A percentile compares a stretch with the other conserved stretches of the same genome.
Evolutionary conservation across 2,113 vertebrate genomes (phyloP).

Genomic region (Zosterops lateralis): DNA sequence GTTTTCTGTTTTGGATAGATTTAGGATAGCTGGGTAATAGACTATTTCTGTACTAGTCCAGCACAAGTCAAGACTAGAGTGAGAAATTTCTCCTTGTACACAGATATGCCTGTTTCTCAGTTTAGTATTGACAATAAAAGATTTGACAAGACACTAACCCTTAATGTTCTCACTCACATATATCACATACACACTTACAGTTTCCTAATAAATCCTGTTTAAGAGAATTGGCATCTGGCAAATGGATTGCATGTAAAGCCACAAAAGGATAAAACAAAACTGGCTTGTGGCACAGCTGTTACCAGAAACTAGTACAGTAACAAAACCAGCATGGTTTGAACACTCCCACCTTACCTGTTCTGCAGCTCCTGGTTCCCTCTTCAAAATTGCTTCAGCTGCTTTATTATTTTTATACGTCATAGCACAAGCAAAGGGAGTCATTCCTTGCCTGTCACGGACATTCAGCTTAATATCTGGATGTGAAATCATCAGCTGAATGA

Average conservation of each 20-base stretch:
- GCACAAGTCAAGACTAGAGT: not conserved
- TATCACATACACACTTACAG: not conserved
- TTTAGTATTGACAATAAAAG: not conserved
- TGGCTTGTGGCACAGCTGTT: not conserved
- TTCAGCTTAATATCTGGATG: constrained; percentile 92
- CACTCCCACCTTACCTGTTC: constrained; percentile 82
- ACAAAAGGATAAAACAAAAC: not conserved
- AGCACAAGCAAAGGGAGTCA: constrained; percentile 96
- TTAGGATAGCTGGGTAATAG: not conserved
- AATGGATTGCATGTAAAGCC: not conserved
- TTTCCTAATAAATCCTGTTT: not conserved
- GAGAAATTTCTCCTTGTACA: not conserved
- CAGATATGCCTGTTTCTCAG: not conserved
- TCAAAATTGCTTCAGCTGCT: constrained; percentile 93
- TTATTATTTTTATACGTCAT: constrained; percentile 99
- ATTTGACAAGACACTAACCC: not conserved
- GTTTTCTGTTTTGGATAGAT: not conserved
- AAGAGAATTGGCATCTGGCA: not conserved
- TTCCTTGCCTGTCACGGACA: constrained; percentile 90
- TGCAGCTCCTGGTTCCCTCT: constrained; percentile 92
- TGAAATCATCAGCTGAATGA: constrained; percentile 95
- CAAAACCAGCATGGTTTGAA: not conserved
- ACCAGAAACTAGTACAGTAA: not conserved
- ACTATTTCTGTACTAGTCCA: not conserved
- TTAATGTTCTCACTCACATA: not conserved